Evolutionary conservation across 53 echinoderm and acorn worm species (phyloP).

Genomic region (Temnopleurus reevesii): DNA sequence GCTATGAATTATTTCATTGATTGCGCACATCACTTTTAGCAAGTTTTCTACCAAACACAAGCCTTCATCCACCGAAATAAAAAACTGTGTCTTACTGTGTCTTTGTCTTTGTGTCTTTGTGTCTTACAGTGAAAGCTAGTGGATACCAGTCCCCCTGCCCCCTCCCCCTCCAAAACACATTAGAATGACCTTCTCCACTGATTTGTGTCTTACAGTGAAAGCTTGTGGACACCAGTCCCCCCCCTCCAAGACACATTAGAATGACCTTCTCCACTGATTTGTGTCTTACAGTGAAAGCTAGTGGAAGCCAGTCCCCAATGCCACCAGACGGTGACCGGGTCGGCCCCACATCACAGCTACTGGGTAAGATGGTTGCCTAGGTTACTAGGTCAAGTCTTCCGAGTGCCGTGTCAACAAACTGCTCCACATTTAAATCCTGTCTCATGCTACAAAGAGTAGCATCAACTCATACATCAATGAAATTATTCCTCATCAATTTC

Average conservation of each 20-base stretch:
- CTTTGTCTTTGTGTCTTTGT: no score
- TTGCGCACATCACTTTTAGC: no score
- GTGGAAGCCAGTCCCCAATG: slow-evolving; percentile 44
- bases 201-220: slow-evolving; percentile 26
- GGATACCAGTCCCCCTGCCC: slow-evolving; percentile 13
- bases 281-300: slow-evolving; percentile 48
- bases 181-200: slow-evolving; percentile 1
- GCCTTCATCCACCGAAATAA: no score
- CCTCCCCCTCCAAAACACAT: background rate
- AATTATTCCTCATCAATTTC: no score
- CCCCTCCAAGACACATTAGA: background rate
- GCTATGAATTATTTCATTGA: no score
- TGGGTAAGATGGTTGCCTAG: slow-evolving; percentile 58
- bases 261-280: slow-evolving; percentile 15
- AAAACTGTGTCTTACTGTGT: no score
- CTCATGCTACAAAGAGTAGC: no score
- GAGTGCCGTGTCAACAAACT: slow-evolving; percentile 26
- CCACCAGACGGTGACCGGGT: slow-evolving; percentile 47
- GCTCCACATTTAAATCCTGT: no score
- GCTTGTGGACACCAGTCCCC: background rate
- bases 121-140: background rate
- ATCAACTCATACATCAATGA: no score
- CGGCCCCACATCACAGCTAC: slow-evolving; percentile 3
- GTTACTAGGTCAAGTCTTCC: slow-evolving; percentile 51
- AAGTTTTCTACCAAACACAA: no score